Evolutionary conservation across 2,888 invertebrate species (phyloP).

Genomic region (Aproaerema taeniolella): DNA sequence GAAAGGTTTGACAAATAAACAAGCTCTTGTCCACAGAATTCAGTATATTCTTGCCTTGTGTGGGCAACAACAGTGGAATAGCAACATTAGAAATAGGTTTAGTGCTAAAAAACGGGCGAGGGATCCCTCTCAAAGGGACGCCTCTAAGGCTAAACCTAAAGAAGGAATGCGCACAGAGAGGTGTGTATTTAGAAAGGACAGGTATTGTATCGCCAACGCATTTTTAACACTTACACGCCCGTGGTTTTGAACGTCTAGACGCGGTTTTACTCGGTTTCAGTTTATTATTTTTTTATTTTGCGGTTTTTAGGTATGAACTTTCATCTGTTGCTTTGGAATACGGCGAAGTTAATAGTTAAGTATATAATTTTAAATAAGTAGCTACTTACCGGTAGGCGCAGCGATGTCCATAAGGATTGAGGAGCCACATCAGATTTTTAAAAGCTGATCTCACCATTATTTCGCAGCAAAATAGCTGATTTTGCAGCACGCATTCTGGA

Average conservation of each 20-base stretch:
- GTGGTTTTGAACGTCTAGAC: constrained; percentile 25
- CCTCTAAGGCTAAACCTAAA: constrained; percentile 90
- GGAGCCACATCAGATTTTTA: no score
- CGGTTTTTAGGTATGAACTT: no score
- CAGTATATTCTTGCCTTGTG: constrained; percentile 91
- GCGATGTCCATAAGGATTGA: no score
- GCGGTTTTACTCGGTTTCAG: constrained; percentile 36
- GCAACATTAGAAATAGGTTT: constrained; percentile 92
- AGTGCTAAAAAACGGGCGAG: constrained; percentile 87
- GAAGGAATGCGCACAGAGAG: constrained; percentile 96
- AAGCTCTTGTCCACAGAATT: constrained; percentile 80
- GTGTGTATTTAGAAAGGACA: constrained; percentile 84
- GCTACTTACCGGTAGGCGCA: no score
- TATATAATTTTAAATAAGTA: no score
- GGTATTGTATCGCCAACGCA: constrained; percentile 79
- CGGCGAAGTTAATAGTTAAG: no score
- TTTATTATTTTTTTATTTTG: neutral
- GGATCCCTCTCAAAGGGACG: constrained; percentile 89
- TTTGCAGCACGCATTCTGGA: no score
- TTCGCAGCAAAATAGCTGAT: no score
- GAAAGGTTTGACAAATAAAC: no score
- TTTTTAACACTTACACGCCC: constrained; percentile 73
- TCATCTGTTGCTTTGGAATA: no score
- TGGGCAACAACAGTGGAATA: constrained; percentile 91
- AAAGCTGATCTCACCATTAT: no score